Conservation (phyloP, 2,113 vertebrate genomes). For the Gulo gulo region DNA sequence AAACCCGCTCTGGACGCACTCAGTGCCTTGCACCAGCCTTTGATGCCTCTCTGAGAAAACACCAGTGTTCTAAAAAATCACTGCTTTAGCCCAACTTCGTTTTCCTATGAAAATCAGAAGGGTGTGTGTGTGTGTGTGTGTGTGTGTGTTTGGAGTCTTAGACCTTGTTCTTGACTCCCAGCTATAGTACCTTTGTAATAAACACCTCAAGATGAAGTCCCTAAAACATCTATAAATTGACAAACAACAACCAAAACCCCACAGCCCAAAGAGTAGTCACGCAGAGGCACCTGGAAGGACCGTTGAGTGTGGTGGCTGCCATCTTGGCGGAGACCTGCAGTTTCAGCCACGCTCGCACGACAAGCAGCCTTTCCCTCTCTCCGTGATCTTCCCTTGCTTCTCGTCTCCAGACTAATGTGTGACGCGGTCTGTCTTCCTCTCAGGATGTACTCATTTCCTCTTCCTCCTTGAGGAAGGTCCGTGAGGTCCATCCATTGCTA, state of each 20-base stretch:
- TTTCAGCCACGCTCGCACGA: not conserved
- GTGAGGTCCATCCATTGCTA: not conserved
- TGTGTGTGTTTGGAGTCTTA: not conserved
- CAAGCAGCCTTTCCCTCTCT: too few relatives aligned
- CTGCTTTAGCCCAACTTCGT: not conserved
- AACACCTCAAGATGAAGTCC: not conserved
- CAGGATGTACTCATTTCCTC: not conserved
- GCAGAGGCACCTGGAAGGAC: rapidly evolving
- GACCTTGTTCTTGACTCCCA: not conserved
- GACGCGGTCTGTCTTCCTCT: not conserved
- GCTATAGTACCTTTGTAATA: not conserved
- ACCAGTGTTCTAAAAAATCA: not conserved
- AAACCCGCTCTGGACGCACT: not conserved
- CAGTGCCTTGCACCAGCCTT: rapidly evolving
- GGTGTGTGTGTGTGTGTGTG: not conserved
- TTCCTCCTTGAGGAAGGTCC: not conserved
- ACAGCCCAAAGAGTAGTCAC: not conserved
- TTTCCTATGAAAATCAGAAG: not conserved
- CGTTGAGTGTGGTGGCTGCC: too few relatives aligned
- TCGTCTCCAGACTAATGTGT: not conserved
- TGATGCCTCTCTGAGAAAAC: not conserved
- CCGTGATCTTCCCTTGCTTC: not conserved
- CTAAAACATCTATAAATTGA: not conserved
- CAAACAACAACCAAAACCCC: not conserved
- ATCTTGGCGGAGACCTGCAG: rapidly evolving